Evolutionary conservation across 2,113 vertebrate species (phyloP), one percentile per base, ranked within the genome.

Genomic region (Prinia subflava): DNA sequence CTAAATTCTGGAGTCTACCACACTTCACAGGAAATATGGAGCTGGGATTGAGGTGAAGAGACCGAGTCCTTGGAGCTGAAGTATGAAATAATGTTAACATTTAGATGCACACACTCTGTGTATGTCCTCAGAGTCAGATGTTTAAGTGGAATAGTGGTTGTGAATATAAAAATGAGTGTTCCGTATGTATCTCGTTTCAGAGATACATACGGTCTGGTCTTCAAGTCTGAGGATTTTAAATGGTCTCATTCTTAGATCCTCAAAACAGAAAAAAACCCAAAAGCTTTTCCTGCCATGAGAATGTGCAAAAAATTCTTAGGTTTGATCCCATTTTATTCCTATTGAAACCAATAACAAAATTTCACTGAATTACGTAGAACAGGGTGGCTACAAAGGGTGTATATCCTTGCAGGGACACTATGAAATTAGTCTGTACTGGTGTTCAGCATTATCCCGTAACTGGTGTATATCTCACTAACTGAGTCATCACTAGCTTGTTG

Each of bases 341-440:
- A 1, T 30, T 83, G 39, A 88, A 77, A 81, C 6, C 12, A 77
- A 6, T 10, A 76, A n/a, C 5, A 80, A 69, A 62, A 63, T 57
- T n/a, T 78, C n/a, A 53, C 25, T 41, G 22, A 49, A 4, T 85
- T 63, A 30, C 6, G 1, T 24, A 41, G 23, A 5, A n/a, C 5
- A n/a, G 5, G 1, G 3, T 30, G 14, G 6, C 23, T 52, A 15
- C 11, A 37, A 64, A 73, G 6, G 15, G 5, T 44, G 9, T 0
- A 2, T 7, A 46, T 27, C 9, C 22, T 56, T 85, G 10, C 6
- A 41, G 39, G 20, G 3, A 24, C 8, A 15, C 23, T 35, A 9
- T 0, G 0, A 33, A 64, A 35, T 53, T n/a, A 28, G 18, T 23
- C 53, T 83, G 20, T 15, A 24, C 4, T 27, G 6, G 2, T 31